phyloP scores from a whole-genome alignment of 1,140 invertebrate genomes.

The Macrobrachium nipponense region DNA sequence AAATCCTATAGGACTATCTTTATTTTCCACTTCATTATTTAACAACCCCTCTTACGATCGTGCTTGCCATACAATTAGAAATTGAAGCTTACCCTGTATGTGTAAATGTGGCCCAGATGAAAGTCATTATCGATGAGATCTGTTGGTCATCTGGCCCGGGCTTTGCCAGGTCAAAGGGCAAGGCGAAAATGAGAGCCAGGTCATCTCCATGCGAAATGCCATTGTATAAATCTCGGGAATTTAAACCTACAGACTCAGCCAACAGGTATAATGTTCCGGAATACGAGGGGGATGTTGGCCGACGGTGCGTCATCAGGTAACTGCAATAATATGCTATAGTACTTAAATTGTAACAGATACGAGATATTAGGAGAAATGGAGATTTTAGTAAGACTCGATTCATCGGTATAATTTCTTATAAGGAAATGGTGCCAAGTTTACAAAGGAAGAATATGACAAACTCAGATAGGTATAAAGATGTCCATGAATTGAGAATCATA shows the following conservation, averaged over 20 bases:
- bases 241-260: constrained; percentile 28
- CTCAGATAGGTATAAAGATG: too few species aligned
- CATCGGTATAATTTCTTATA: too few species aligned
- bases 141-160: constrained; percentile 28
- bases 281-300: constrained; percentile 32
- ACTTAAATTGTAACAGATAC: background rate
- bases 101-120: constrained; percentile 51
- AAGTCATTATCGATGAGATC: constrained; percentile 43
- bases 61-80: too few species aligned
- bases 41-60: too few species aligned
- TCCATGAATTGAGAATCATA: too few species aligned
- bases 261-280: constrained; percentile 1
- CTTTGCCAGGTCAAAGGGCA: constrained; percentile 65
- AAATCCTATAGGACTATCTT: background rate
- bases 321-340: background rate
- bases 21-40: background rate
- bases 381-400: too few species aligned
- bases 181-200: constrained; percentile 79
- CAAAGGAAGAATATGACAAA: too few species aligned
- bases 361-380: background rate
- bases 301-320: constrained; percentile 49
- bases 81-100: constrained; percentile 44
- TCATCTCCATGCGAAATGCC: constrained; percentile 81
- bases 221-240: constrained; percentile 53
- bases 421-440: too few species aligned